These are phyloP conservation scores for Geotrypetes seraphini DNA, from an alignment of 2,797 vertebrate genomes.

Conservation along the genomic window DNA sequence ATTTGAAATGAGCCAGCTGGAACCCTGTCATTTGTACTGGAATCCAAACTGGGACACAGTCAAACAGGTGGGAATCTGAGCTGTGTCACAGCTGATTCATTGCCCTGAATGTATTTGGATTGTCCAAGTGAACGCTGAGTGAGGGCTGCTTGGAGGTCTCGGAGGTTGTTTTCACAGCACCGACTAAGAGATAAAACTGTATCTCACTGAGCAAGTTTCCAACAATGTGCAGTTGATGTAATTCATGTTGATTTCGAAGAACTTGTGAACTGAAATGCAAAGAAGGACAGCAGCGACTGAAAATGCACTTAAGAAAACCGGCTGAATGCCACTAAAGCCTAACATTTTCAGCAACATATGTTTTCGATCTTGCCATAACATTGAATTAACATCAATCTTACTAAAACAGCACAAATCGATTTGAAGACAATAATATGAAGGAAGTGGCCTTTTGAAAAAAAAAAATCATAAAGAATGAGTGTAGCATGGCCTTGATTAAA, in stretches of 20 bases:
- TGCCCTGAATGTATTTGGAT: too few relatives aligned
- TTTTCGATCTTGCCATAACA: constrained; percentile 30
- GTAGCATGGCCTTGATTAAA: constrained; percentile 11
- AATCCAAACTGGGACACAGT: too few relatives aligned
- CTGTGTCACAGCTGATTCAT: too few relatives aligned
- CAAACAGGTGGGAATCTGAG: too few relatives aligned
- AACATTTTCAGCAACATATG: constrained; percentile 22
- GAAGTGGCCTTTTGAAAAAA: constrained; percentile 12
- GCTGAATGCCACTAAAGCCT: constrained; percentile 18
- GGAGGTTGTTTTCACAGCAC: too few relatives aligned
- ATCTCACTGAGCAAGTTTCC: too few relatives aligned
- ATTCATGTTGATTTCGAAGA: constrained; percentile 1
- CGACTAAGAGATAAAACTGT: too few relatives aligned
- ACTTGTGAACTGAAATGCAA: constrained; percentile 3
- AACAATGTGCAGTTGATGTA: constrained; percentile 3
- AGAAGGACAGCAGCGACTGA: constrained; percentile 2
- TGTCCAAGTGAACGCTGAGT: too few relatives aligned
- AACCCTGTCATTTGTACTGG: too few relatives aligned
- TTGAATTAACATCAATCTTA: constrained; percentile 38
- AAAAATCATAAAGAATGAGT: constrained; percentile 10
- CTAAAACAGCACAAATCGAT: constrained; percentile 26
- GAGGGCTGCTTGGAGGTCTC: too few relatives aligned
- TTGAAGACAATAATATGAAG: constrained; percentile 32
- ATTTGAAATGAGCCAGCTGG: too few relatives aligned
- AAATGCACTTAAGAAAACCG: constrained; percentile 16